phyloP scores from a whole-genome alignment of 2,113 vertebrate genomes.

The Dicrurus megarhynchus region DNA sequence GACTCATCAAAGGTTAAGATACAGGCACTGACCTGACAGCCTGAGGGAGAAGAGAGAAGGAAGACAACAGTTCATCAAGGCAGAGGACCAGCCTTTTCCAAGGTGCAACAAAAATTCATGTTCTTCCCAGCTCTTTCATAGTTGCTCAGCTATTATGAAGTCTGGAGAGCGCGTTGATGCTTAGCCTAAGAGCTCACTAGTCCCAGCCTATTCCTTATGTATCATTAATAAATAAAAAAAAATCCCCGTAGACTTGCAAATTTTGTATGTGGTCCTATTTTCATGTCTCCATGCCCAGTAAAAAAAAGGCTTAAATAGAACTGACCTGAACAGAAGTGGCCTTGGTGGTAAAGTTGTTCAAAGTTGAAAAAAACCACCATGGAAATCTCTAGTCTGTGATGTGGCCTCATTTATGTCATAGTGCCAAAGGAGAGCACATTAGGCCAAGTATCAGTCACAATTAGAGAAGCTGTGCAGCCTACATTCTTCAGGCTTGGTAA shows the following conservation, averaged over 20 bases:
- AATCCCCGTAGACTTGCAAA: neutral
- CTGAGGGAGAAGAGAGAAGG: neutral
- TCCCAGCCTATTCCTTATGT: neutral
- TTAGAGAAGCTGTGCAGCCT: constrained; percentile 67
- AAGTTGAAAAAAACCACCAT: constrained; percentile 32
- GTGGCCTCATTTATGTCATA: constrained; percentile 73
- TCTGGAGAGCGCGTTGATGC: neutral
- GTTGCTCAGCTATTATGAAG: neutral
- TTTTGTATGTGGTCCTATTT: neutral
- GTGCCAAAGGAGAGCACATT: constrained; percentile 60
- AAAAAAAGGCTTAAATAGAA: neutral
- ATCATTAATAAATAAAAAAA: neutral
- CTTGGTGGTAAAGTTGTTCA: constrained; percentile 59
- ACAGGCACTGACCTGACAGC: neutral
- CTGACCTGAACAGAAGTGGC: constrained; percentile 1
- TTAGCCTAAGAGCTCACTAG: neutral
- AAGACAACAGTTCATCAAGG: neutral
- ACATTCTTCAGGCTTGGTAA: constrained; percentile 77
- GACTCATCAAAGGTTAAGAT: neutral
- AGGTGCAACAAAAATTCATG: neutral
- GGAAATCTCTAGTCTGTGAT: constrained; percentile 72
- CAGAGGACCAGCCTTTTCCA: neutral
- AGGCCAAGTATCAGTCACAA: constrained; percentile 5
- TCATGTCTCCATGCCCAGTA: neutral
- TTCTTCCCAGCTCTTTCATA: neutral